These are phyloP conservation scores for Plemyria rubiginata DNA, from an alignment of 2,888 invertebrate genomes.

Conservation along the genomic window DNA sequence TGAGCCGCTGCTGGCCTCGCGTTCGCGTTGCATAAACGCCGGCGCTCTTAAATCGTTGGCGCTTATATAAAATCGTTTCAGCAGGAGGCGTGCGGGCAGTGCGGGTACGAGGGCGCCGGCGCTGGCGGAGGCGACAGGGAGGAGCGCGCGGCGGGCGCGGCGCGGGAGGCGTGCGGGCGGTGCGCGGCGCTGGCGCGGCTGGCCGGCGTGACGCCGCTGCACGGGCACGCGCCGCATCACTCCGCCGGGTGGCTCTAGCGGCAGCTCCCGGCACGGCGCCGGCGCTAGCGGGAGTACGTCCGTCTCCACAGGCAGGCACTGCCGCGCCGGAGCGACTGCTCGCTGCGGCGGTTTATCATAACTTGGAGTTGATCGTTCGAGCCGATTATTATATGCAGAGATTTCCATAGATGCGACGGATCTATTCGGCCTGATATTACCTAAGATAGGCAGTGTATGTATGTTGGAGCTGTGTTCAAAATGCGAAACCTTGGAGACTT, in stretches of 20 bases:
- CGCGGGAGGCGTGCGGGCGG: constrained; percentile 73
- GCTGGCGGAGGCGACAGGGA: constrained; percentile 32
- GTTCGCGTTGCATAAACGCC: too few relatives aligned
- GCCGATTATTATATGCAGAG: not conserved
- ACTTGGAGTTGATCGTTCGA: too few relatives aligned
- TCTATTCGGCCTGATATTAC: not conserved
- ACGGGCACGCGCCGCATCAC: constrained; percentile 88
- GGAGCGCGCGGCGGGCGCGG: constrained; percentile 33
- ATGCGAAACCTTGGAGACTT: constrained; percentile 25
- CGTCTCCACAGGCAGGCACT: too few relatives aligned
- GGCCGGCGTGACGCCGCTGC: constrained; percentile 90
- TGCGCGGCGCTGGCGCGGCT: constrained; percentile 87
- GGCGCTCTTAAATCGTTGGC: too few relatives aligned
- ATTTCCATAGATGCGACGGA: not conserved
- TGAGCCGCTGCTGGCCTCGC: constrained; percentile 88
- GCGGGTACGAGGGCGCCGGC: constrained; percentile 52
- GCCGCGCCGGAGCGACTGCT: too few relatives aligned
- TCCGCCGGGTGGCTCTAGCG: constrained; percentile 88
- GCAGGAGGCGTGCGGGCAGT: constrained; percentile 51
- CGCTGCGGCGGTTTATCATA: too few relatives aligned
- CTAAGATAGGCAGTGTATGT: not conserved
- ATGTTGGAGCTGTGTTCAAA: constrained; percentile 11
- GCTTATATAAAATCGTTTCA: not conserved
- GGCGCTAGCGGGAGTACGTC: not conserved
- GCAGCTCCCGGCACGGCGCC: not conserved